Base-by-base conservation (phyloP, 2,113 vertebrate genomes). In the Ammodytes dubius region DNA sequence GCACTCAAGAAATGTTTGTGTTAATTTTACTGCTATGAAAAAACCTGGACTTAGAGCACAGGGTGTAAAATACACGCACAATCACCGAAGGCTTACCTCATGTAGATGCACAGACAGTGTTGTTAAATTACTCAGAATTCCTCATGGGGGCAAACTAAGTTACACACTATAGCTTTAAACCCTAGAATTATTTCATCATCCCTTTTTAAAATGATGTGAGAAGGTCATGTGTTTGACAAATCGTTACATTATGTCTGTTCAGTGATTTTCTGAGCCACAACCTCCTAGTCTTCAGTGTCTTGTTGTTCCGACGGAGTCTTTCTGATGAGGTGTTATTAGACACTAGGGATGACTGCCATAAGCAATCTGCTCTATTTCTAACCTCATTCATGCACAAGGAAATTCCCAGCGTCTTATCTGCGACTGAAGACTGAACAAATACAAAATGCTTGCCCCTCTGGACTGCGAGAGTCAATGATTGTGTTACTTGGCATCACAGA, bases 331-430 rank as follows among this genome's bases (percentile, higher is more conserved):
- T 70, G 35, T 50, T 77, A 68, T 56, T 56, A 56, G 59, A 54
- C 63, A 57, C 72, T 56, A 57, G 52, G 68, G 77, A 57, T 17
- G 57, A 42, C 56, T 59, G 74, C 73, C 87, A 84, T 17, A 14
- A 82, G 54, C 57, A 77, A 70, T 84, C 35, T 42, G 53, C 70
- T 88, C 53, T 63, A 37, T 70, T 82, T 69, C 81, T 74, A 83
- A 87, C 49, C 52, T 70, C 53, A 56, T 78, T 39, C 74, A 67
- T 17, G 69, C 71, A 57, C 67, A 3, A 6, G 82, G 35, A 79
- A 67, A 76, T 85, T 90, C 89, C 86, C 89, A 90, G 84, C 50
- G 0, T 85, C 64, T 92, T 88, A 91, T 91, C 88, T 78, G 57
- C 66, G 17, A 59, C 35, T 77, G 74, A 78, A 80, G 27, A 78